Conservation (phyloP, 2,888 invertebrate species). For the Drosophila conformis region DNA sequence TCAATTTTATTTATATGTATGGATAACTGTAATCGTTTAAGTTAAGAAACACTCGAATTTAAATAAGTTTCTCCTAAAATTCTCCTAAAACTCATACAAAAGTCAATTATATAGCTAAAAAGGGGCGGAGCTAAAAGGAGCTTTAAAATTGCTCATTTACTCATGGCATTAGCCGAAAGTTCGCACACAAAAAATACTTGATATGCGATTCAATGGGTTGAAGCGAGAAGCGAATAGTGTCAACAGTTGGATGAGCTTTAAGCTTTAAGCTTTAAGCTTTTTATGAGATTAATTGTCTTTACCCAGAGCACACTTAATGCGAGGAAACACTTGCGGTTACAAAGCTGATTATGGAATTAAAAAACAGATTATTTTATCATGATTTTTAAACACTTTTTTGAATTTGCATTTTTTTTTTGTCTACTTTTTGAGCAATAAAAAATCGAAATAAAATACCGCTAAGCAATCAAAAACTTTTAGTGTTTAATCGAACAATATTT, state of each 20-base stretch:
- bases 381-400: not conserved
- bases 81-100: not conserved
- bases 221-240: slow-evolving; percentile 3
- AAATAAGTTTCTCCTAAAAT: not conserved
- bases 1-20: not conserved
- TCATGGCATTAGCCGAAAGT: not conserved
- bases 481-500: not conserved
- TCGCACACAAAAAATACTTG: not conserved
- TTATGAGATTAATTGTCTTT: slow-evolving; percentile 1
- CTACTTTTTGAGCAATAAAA: not conserved
- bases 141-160: not conserved
- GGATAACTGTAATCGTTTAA: not conserved
- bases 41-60: not conserved
- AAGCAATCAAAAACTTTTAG: not conserved
- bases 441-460: not conserved
- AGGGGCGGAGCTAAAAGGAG: not conserved
- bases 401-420: too few species aligned
- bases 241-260: slow-evolving; percentile 11
- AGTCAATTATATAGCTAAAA: not conserved
- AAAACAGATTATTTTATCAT: not conserved
- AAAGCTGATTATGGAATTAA: slow-evolving; percentile 3
- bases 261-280: slow-evolving; percentile 19
- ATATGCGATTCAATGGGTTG: not conserved
- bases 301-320: slow-evolving; percentile 4
- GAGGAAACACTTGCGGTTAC: not conserved